Evolutionary conservation across 2,113 vertebrate genomes (phyloP).

Genomic region (Sakesphorus luctuosus): DNA sequence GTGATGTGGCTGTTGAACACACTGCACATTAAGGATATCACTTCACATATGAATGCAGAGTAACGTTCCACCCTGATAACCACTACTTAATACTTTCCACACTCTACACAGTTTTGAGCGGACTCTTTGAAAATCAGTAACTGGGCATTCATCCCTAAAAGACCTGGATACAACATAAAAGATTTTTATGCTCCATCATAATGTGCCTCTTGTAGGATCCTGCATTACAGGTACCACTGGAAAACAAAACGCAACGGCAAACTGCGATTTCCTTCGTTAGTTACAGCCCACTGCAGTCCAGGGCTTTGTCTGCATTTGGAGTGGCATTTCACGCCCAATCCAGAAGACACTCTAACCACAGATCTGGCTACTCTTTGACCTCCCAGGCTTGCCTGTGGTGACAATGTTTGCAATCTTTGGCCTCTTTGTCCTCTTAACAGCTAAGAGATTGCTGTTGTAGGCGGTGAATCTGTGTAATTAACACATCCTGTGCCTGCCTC

Average conservation of each 20-base stretch:
- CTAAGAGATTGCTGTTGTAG: not conserved
- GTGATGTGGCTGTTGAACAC: not conserved
- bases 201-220: not conserved
- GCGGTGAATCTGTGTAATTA: not conserved
- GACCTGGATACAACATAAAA: not conserved
- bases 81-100: not conserved
- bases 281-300: not conserved
- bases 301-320: not conserved
- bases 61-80: not conserved
- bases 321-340: not conserved
- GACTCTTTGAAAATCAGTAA: not conserved
- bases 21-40: not conserved
- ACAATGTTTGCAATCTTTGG: not conserved
- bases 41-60: not conserved
- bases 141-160: not conserved
- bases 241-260: not conserved
- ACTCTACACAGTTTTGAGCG: not conserved
- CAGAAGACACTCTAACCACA: not conserved
- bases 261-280: not conserved
- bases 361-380: not conserved
- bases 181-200: not conserved
- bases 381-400: not conserved
- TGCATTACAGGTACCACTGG: not conserved
- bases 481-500: not conserved
- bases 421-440: not conserved